These are phyloP conservation scores for Cassiopea andromeda DNA, from an alignment of 30 jellyfish, hydroid and myxozoan species.

Conservation along the genomic window DNA sequence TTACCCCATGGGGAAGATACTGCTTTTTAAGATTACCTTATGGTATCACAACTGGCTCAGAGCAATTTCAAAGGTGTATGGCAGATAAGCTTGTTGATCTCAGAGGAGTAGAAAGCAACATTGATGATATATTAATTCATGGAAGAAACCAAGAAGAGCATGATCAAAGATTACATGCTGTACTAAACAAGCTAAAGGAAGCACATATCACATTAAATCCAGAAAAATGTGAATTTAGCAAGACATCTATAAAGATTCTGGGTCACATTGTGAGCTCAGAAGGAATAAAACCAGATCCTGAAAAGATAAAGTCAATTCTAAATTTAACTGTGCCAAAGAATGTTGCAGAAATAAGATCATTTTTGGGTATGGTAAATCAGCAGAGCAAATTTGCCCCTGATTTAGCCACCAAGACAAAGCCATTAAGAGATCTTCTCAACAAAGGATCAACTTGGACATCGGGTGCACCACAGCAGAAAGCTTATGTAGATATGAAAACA, in stretches of 20 bases:
- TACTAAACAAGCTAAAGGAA: constrained; percentile 39
- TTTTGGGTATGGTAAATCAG: constrained; percentile 59
- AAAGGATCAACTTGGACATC: constrained; percentile 28
- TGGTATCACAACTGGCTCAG: constrained; percentile 48
- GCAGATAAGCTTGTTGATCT: constrained; percentile 19
- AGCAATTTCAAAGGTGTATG: constrained; percentile 15
- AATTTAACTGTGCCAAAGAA: constrained; percentile 49
- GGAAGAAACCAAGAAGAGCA: constrained; percentile 61
- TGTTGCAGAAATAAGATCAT: constrained; percentile 40
- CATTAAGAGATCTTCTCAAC: constrained; percentile 47
- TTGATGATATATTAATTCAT: constrained; percentile 60
- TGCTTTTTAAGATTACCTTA: constrained; percentile 66
- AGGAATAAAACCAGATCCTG: constrained; percentile 62
- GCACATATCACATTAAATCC: constrained; percentile 61
- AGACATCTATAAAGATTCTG: background rate
- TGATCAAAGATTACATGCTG: constrained; percentile 37
- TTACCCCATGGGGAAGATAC: constrained; percentile 51
- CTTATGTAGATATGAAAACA: constrained; percentile 36
- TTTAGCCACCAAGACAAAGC: constrained; percentile 47
- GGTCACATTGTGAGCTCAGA: constrained; percentile 62
- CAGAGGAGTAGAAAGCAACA: constrained; percentile 54
- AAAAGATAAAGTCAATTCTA: constrained; percentile 28
- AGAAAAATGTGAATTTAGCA: constrained; percentile 52
- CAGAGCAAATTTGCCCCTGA: constrained; percentile 53
- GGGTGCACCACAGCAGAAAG: constrained; percentile 57